A percentile compares a stretch with the other conserved stretches of the same genome.
Conservation (phyloP, 2,113 vertebrate genomes). For the Rhynchomys soricoides region DNA sequence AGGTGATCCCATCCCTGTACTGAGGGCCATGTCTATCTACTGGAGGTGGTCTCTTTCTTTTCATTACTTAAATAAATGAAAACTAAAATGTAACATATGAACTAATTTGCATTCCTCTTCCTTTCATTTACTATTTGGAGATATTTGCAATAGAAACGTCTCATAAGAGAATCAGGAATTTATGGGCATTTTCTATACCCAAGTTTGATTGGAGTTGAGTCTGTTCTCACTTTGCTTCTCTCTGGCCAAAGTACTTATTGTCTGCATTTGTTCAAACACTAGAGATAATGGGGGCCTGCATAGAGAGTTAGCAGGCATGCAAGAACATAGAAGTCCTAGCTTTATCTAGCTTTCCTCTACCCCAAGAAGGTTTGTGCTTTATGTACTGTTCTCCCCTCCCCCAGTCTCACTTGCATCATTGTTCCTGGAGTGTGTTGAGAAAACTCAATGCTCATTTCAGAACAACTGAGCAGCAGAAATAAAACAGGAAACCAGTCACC, state of each 20-base stretch:
- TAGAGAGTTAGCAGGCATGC: neutral
- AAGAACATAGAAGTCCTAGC: neutral
- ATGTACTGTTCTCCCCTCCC: neutral
- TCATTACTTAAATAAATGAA: neutral
- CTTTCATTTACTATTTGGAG: slow-evolving; percentile 27
- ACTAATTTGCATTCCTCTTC: neutral
- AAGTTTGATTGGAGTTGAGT: neutral
- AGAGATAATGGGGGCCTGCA: neutral
- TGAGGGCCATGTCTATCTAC: too few species aligned
- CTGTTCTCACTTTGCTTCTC: neutral
- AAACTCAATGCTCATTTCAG: neutral
- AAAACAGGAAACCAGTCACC: neutral
- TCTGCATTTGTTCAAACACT: neutral
- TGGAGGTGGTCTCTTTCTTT: neutral
- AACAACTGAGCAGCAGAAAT: neutral
- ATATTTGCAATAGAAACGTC: neutral
- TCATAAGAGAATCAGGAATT: neutral
- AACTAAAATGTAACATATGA: neutral
- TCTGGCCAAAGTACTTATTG: neutral
- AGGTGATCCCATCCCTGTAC: too few species aligned
- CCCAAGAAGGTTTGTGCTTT: neutral
- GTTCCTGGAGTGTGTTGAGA: neutral
- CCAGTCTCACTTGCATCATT: neutral
- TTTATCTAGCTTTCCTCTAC: neutral
- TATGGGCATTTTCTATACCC: neutral